Base-by-base conservation (phyloP, 2,113 vertebrate species). In the Prochilodus magdalenae region DNA sequence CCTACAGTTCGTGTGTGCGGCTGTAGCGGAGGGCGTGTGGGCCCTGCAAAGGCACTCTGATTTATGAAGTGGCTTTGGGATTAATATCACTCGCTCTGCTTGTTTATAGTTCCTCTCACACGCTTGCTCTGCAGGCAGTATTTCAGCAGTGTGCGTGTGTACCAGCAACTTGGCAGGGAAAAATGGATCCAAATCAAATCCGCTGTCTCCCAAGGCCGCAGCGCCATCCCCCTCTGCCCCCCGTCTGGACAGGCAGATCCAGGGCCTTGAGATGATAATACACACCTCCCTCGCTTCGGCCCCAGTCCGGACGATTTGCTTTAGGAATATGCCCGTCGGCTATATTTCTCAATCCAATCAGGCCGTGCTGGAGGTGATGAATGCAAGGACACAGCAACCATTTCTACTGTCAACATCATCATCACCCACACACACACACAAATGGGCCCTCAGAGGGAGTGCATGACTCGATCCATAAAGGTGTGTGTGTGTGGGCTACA, bases 281-380 rank as follows among this genome's bases (percentile, higher is more conserved):
- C 8, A 18, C 85, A 87, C 82, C 80, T 5, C 1, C 20, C 18
- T 36, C 47, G 24, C 55, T 80, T 69, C 74, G 36, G 79, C 26
- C 60, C 60, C 47, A 74, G 81, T 70, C 59, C 70, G 27, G 30
- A 67, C 67, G 60, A 67, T 85, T 74, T 47, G 73, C 84, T 82
- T 86, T 79, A 86, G 86, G 89, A 87, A 86, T 76, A 77, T 59
- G 71, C 36, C 81, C 5, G 18, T 33, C 70, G 49, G 71, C 83
- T 85, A 90, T 92, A 86, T 85, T 86, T 93, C 90, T 88, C 84
- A 88, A 91, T 93, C 79, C 92, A 91, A 93, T 92, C 89, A 92
- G 87, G 81, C 74, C 63, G 8, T 27, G 69, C 80, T 49, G 27
- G 81, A 73, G 88, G 62, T 92, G 93, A 92, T 89, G 82, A 89